These are phyloP conservation scores for Phalacrocorax brasilianus DNA, from an alignment of 2,113 vertebrate genomes.

Conservation along the genomic window DNA sequence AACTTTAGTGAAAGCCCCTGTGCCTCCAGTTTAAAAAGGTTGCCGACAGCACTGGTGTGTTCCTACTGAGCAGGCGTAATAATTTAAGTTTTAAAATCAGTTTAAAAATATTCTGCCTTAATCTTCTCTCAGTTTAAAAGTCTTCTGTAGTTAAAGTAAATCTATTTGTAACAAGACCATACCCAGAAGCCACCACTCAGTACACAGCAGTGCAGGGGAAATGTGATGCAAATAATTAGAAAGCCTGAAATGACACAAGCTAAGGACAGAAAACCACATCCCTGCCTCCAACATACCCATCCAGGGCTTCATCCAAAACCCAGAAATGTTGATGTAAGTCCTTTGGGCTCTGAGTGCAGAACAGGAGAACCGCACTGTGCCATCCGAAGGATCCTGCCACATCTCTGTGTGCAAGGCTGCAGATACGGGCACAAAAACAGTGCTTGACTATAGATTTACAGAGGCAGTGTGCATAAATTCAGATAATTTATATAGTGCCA, in stretches of 20 bases:
- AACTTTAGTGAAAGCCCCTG: not conserved
- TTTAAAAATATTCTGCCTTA: not conserved
- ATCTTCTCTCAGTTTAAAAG: not conserved
- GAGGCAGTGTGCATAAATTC: not conserved
- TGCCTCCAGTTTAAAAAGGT: not conserved
- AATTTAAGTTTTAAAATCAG: not conserved
- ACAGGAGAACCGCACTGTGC: not conserved
- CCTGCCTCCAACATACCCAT: not conserved
- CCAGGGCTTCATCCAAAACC: not conserved
- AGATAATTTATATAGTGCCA: slow-evolving; percentile 19
- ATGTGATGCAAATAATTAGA: not conserved
- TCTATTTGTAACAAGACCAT: not conserved
- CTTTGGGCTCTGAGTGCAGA: not conserved
- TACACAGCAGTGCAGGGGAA: not conserved
- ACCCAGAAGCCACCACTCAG: not conserved
- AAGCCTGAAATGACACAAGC: not conserved
- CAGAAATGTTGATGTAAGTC: not conserved
- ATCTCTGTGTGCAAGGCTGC: not conserved
- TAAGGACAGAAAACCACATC: not conserved
- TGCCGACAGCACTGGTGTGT: not conserved
- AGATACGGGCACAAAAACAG: not conserved
- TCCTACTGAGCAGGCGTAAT: not conserved
- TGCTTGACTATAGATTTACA: not conserved
- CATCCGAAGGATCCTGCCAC: not conserved
- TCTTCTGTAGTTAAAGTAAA: not conserved